These are phyloP conservation scores for Luperina testacea DNA, from an alignment of 2,888 invertebrate species.

Conservation along the genomic window DNA sequence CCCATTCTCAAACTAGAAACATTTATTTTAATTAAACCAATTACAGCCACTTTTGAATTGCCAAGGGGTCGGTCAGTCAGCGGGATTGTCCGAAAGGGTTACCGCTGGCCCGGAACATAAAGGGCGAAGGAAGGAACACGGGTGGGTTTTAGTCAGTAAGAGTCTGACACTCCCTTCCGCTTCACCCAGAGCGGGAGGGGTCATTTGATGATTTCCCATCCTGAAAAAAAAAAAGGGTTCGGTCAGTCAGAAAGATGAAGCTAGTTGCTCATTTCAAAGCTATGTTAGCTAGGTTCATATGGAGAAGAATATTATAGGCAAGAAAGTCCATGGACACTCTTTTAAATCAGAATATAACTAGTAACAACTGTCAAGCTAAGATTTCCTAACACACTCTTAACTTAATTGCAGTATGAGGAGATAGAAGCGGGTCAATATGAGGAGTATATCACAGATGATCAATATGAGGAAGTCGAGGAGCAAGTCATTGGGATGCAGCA, in stretches of 20 bases:
- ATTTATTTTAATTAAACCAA: neutral
- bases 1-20: neutral
- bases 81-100: too few species aligned
- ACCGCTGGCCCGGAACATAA: too few species aligned
- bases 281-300: neutral
- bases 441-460: slow-evolving; percentile 88
- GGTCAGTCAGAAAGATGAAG: neutral
- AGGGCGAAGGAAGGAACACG: too few species aligned
- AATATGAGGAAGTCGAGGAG: slow-evolving; percentile 88
- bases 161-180: too few species aligned
- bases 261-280: neutral
- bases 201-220: too few species aligned
- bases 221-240: too few species aligned
- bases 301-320: neutral
- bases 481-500: slow-evolving; percentile 89
- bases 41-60: neutral
- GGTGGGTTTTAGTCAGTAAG: too few species aligned
- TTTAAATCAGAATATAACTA: neutral
- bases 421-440: slow-evolving; percentile 88
- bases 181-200: too few species aligned
- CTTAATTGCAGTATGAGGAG: slow-evolving; percentile 85
- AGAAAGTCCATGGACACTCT: neutral
- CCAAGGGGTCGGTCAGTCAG: neutral
- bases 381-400: neutral
- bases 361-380: neutral